Conservation (phyloP, 2,888 invertebrate species). For the Unio delphinus region DNA sequence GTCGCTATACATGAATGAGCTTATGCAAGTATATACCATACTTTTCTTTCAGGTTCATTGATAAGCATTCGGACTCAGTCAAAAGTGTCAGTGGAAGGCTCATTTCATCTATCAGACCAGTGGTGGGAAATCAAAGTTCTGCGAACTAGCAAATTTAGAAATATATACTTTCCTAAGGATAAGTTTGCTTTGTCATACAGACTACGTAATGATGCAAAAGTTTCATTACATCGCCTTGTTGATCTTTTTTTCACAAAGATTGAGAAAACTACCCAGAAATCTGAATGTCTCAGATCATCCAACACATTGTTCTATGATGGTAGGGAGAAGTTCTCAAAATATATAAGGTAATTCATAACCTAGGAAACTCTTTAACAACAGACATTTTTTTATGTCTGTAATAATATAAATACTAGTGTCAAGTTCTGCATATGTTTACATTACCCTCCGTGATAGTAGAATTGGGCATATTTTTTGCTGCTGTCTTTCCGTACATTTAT, state of each 20-base stretch:
- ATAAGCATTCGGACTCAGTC: constrained; percentile 17
- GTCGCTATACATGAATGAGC: too few species aligned
- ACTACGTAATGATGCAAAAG: constrained; percentile 37
- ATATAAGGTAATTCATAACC: constrained; percentile 3
- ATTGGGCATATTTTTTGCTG: too few species aligned
- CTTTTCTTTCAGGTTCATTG: constrained; percentile 23
- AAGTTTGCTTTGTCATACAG: constrained; percentile 39
- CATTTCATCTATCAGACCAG: constrained; percentile 38
- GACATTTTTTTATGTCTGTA: too few species aligned
- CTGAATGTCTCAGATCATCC: constrained; percentile 2
- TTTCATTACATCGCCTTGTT: constrained; percentile 32
- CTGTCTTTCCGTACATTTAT: too few species aligned
- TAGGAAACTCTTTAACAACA: too few species aligned
- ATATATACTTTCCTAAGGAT: constrained; percentile 27
- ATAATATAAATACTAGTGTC: too few species aligned
- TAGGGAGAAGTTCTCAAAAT: constrained; percentile 2
- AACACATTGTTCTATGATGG: constrained; percentile 1
- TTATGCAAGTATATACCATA: background rate
- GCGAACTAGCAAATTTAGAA: constrained; percentile 26
- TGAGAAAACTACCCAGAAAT: constrained; percentile 1
- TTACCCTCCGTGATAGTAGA: too few species aligned
- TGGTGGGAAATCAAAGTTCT: constrained; percentile 52
- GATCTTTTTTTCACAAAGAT: constrained; percentile 40
- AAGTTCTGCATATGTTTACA: too few species aligned
- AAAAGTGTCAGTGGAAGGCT: constrained; percentile 22